Conservation (phyloP, 2,797 vertebrate species). For the Phoebastria nigripes region DNA sequence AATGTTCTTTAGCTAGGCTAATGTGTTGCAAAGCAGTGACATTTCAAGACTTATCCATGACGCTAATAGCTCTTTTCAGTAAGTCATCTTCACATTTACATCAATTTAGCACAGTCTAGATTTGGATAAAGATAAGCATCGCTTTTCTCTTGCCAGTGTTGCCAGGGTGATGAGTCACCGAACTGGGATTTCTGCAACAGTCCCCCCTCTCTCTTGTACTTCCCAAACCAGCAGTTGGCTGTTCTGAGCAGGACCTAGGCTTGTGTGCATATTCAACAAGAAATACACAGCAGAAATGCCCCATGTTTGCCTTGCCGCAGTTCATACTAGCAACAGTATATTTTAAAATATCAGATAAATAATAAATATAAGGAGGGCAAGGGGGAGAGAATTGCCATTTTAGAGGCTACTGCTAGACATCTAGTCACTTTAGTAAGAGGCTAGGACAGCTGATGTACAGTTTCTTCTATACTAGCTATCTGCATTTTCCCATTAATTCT, state of each 20-base stretch:
- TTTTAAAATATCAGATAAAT: neutral
- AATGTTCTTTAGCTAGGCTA: neutral
- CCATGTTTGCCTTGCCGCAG: fast-evolving
- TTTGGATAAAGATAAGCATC: neutral
- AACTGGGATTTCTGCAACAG: neutral
- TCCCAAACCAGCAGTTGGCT: neutral
- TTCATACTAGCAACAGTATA: neutral
- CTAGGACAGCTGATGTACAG: neutral
- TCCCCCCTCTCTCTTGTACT: neutral
- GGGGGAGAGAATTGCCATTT: neutral
- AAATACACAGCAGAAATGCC: neutral
- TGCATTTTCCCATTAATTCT: neutral
- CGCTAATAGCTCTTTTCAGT: neutral
- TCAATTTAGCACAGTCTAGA: conserved; percentile 1
- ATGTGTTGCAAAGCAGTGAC: neutral
- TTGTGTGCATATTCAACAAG: neutral
- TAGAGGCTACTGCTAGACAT: neutral
- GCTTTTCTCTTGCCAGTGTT: neutral
- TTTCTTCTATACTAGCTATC: neutral
- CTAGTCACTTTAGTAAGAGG: neutral
- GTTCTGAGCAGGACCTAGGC: neutral
- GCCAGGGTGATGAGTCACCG: neutral
- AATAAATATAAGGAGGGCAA: neutral
- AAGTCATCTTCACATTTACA: conserved; percentile 29
- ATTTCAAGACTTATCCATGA: neutral